Conservation (phyloP, 2,888 invertebrate genomes). For the Tridacna gigas region DNA sequence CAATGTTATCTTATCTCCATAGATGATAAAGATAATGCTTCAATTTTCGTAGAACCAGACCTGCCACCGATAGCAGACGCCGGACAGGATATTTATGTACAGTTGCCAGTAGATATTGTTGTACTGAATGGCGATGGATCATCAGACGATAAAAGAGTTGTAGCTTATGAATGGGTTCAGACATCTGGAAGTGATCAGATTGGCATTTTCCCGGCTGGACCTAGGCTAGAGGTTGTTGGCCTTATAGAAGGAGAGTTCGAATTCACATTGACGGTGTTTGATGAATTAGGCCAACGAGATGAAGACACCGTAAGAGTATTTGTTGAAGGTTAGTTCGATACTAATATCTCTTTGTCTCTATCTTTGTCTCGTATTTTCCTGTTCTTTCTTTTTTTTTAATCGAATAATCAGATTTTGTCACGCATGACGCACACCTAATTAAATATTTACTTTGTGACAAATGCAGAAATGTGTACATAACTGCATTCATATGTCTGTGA, state of each 20-base stretch:
- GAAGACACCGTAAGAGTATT: conserved; percentile 36
- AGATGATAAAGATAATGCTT: neutral
- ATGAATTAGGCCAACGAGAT: conserved; percentile 43
- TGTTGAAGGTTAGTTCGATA: conserved; percentile 38
- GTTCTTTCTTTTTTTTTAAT: too few species aligned
- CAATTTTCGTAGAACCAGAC: conserved; percentile 22
- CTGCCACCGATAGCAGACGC: conserved; percentile 48
- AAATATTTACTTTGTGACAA: too few species aligned
- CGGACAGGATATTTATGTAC: conserved; percentile 37
- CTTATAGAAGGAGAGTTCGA: conserved; percentile 35
- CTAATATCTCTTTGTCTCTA: too few species aligned
- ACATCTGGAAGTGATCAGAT: conserved; percentile 5
- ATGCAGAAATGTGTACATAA: too few species aligned
- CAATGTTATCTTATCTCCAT: neutral
- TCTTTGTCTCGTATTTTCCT: too few species aligned
- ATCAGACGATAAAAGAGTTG: conserved; percentile 40
- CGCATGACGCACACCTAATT: too few species aligned
- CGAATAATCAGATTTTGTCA: too few species aligned
- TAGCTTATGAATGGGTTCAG: conserved; percentile 38
- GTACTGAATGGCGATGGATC: conserved; percentile 38
- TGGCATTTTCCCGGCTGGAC: neutral
- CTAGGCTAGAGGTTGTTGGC: conserved; percentile 13
- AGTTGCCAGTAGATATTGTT: conserved; percentile 33
- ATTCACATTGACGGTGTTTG: conserved; percentile 42
- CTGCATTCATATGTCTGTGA: too few species aligned